A percentile compares a stretch with the other conserved stretches of the same genome.
Conservation (phyloP, 1,140 invertebrate species). For the Cotesia glomerata region DNA sequence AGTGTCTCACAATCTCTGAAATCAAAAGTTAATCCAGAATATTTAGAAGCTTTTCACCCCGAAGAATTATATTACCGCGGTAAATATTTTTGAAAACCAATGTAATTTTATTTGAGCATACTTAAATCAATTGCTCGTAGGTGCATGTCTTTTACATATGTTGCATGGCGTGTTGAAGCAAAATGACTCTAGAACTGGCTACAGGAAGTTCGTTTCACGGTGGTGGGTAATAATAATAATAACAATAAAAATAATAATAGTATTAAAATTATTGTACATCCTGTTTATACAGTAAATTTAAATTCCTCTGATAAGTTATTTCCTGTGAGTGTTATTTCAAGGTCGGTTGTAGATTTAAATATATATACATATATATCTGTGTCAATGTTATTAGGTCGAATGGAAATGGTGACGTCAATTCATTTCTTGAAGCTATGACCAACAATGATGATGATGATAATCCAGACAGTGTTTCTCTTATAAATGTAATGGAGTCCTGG, state of each 20-base stretch:
- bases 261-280: conserved; percentile 17
- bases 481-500: conserved; percentile 69
- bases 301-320: not conserved
- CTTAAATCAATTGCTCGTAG: conserved; percentile 53
- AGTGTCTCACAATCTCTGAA: conserved; percentile 43
- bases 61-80: conserved; percentile 44
- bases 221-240: conserved; percentile 46
- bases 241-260: not conserved
- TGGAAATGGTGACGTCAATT: conserved; percentile 65
- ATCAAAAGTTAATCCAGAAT: conserved; percentile 40
- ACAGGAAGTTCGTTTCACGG: conserved; percentile 59
- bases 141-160: conserved; percentile 74
- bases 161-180: conserved; percentile 70
- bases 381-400: conserved; percentile 58
- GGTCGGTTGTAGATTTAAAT: not conserved
- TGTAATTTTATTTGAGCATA: not conserved
- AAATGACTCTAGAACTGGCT: conserved; percentile 66
- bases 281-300: conserved; percentile 8
- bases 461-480: conserved; percentile 49
- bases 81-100: conserved; percentile 26
- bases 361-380: not conserved
- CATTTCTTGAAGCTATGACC: conserved; percentile 68
- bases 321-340: not conserved
- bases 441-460: conserved; percentile 61
- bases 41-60: conserved; percentile 38